Evolutionary conservation across 92 coral and sea anemone species (phyloP).

Genomic region (Phymanthus crucifer): DNA sequence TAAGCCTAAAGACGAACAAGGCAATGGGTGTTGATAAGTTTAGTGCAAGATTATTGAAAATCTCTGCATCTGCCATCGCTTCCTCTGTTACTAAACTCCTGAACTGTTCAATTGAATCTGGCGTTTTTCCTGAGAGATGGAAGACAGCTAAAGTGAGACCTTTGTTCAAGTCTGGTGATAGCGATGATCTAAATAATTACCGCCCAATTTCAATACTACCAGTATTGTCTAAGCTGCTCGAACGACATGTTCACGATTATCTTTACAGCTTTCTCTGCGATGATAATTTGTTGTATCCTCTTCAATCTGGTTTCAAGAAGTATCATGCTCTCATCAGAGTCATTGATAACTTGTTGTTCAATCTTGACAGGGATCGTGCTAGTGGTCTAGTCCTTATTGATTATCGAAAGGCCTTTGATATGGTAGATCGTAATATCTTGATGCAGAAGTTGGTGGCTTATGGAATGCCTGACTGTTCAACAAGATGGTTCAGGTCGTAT

Average conservation of each 20-base stretch:
- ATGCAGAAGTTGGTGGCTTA: no score
- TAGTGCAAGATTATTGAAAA: constrained; percentile 53
- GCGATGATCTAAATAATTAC: constrained; percentile 1
- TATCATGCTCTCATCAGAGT: constrained; percentile 45
- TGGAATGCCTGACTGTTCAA: no score
- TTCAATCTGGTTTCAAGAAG: constrained; percentile 57
- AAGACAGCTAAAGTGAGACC: constrained; percentile 55
- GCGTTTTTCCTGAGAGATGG: constrained; percentile 57
- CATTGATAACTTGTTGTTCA: constrained; percentile 44
- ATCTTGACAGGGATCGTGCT: no score
- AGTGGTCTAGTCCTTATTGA: no score
- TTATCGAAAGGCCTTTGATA: no score
- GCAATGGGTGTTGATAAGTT: constrained; percentile 62
- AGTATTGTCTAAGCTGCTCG: constrained; percentile 7
- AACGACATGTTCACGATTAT: constrained; percentile 14
- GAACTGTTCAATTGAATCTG: constrained; percentile 35
- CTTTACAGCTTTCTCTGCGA: constrained; percentile 34
- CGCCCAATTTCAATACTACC: constrained; percentile 23
- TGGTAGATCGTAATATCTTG: no score
- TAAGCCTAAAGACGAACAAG: constrained; percentile 33
- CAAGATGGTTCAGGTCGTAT: no score
- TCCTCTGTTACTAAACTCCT: constrained; percentile 50
- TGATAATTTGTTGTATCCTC: constrained; percentile 36
- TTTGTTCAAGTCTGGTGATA: constrained; percentile 19
- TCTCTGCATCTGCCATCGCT: constrained; percentile 52